These are phyloP conservation scores for Epizoanthus scotinus DNA, from an alignment of 92 coral and sea anemone species.

Conservation along the genomic window DNA sequence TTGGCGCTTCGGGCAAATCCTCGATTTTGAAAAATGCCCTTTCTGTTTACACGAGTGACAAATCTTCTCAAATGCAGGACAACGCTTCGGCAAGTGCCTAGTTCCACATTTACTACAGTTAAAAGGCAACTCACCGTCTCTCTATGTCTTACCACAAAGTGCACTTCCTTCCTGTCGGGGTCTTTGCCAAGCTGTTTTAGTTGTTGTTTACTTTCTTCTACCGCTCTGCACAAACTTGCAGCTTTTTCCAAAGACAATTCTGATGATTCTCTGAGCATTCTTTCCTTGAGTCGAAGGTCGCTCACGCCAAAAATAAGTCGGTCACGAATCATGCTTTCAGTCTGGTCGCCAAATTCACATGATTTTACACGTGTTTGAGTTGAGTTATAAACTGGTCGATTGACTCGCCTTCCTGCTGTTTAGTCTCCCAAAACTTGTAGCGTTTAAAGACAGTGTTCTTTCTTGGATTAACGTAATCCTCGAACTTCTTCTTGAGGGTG, in stretches of 20 bases:
- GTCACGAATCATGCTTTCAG: slow-evolving; percentile 33
- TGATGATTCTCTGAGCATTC: too few species aligned
- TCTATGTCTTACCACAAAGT: too few species aligned
- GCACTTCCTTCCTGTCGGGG: slow-evolving; percentile 3
- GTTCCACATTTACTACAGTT: slow-evolving; percentile 25
- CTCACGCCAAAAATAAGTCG: slow-evolving; percentile 19
- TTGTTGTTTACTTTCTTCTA: too few species aligned
- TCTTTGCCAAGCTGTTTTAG: background rate
- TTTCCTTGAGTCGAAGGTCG: slow-evolving; percentile 10
- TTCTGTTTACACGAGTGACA: slow-evolving; percentile 8
- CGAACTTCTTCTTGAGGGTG: slow-evolving; percentile 19
- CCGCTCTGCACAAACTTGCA: background rate
- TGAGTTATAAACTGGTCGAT: slow-evolving; percentile 38
- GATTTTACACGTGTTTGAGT: slow-evolving; percentile 20
- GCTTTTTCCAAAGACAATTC: background rate
- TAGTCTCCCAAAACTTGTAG: slow-evolving; percentile 32
- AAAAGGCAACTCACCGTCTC: slow-evolving; percentile 25
- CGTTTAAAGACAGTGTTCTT: slow-evolving; percentile 43
- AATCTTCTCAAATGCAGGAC: slow-evolving; percentile 1
- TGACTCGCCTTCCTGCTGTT: slow-evolving; percentile 40
- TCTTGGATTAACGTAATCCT: slow-evolving; percentile 23
- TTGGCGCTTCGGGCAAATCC: background rate
- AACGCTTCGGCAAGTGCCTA: slow-evolving; percentile 22
- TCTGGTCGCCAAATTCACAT: slow-evolving; percentile 28
- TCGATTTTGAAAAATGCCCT: background rate